Base-by-base conservation (phyloP, 1,140 invertebrate species). In the Ectropis grisescens region DNA sequence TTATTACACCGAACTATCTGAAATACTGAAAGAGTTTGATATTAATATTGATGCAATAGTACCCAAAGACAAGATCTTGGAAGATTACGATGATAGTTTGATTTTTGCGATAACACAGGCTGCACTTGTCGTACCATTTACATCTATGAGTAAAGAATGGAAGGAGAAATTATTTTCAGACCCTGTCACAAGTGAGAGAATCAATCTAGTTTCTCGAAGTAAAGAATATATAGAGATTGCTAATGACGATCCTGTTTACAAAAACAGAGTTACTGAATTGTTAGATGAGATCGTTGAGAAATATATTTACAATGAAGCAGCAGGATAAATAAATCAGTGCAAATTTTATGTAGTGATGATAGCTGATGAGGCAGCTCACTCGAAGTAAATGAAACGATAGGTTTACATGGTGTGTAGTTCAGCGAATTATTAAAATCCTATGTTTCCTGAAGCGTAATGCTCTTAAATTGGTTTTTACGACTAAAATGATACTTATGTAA, bases 91-190 rank as follows among this genome's bases (percentile, higher is more conserved):
- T 24, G 60, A 84, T 33, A 85, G 74, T 62, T 52, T 79, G 1
- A 34, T 80, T 9, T 68, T 72, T 48, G 84, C 68, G 11, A 50
- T 85, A 8, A 84, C 82, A 3, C 84, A 85, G 50, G 82, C 82
- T 26, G 62, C 66, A 7, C 37, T 85, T 22, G 83, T 85, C 41
- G 66, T 76, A 1, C 84, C 84, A 28, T 54, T 85, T 41, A 51
- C 67, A 11, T 44, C 66, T 1, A 62, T 85, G 30, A 62, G 58
- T 12, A 39, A 52, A 2, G 43, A 68, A 4, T 60, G 49, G 11
- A 71, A 61, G 14, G 49, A 64, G 37, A 46, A 67, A 38, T 16
- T 82, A 13, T 81, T 79, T 23, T 39, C 46, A 14, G 47, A 78
- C 8, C 57, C 72, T 2, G 65, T 82, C 34, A 75, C 39, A 1